Evolutionary conservation across 2,888 invertebrate species (phyloP).

Genomic region (Amitus sp.): DNA sequence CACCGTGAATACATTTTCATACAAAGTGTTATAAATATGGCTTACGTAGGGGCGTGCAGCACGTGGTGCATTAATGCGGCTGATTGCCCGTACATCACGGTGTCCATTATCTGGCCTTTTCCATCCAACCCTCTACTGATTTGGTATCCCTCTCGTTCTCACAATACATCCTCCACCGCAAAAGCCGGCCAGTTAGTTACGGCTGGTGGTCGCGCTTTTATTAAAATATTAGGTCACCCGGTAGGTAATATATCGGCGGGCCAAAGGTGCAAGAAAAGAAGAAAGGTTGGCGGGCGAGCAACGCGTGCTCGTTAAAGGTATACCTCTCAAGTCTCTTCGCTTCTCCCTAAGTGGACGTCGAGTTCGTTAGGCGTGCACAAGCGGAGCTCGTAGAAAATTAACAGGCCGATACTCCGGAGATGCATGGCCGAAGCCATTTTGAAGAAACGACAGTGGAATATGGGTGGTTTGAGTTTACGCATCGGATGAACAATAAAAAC

Average conservation of each 20-base stretch:
- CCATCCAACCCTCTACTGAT: conserved; percentile 23
- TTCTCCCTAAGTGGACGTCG: conserved; percentile 55
- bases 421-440: conserved; percentile 45
- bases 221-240: conserved; percentile 62
- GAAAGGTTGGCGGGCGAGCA: conserved; percentile 25
- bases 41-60: conserved; percentile 53
- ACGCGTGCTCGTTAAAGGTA: conserved; percentile 53
- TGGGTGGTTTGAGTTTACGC: not conserved
- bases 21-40: conserved; percentile 57
- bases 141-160: conserved; percentile 25
- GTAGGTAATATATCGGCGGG: conserved; percentile 44
- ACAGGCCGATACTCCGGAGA: conserved; percentile 52
- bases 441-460: conserved; percentile 34
- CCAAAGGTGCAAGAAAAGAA: conserved; percentile 23
- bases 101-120: conserved; percentile 35
- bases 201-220: conserved; percentile 55
- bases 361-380: conserved; percentile 58
- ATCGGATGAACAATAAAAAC: too few species aligned
- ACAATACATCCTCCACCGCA: conserved; percentile 28
- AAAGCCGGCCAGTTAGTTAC: conserved; percentile 57
- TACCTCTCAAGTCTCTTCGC: conserved; percentile 48
- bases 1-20: conserved; percentile 42
- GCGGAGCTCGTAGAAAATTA: conserved; percentile 56
- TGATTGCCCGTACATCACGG: conserved; percentile 64
- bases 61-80: conserved; percentile 62